phyloP scores from a whole-genome alignment of 2,797 vertebrate genomes.

The Vespertilio murinus region DNA sequence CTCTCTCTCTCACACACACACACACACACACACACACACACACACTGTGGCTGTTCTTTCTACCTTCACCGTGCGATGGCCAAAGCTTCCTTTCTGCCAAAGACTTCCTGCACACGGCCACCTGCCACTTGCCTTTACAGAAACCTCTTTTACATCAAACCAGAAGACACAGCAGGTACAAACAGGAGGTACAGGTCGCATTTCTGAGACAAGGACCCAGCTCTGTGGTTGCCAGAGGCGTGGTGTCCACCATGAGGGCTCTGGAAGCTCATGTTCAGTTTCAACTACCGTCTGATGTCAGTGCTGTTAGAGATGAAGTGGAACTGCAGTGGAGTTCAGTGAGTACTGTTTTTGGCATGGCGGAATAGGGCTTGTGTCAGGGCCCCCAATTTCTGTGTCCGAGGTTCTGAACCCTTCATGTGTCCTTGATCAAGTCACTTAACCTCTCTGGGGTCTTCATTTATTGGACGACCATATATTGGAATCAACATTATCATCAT shows the following conservation, averaged over 20 bases:
- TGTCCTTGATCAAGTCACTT: background rate
- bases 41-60: background rate
- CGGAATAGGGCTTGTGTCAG: background rate
- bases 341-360: background rate
- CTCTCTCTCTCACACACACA: too few relatives aligned
- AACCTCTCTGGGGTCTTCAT: background rate
- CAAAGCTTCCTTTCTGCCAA: constrained; percentile 36
- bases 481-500: background rate
- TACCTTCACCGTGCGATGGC: background rate
- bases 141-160: constrained; percentile 45
- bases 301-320: background rate
- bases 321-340: background rate
- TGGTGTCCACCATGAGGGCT: background rate
- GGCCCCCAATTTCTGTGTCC: background rate
- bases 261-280: constrained; percentile 16
- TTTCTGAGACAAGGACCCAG: constrained; percentile 43
- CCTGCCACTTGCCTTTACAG: constrained; percentile 49
- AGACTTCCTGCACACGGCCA: constrained; percentile 6
- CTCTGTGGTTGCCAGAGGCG: constrained; percentile 10
- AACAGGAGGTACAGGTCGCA: constrained; percentile 2
- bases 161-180: constrained; percentile 19
- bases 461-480: constrained; percentile 14
- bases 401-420: background rate
- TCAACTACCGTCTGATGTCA: constrained; percentile 15
- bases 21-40: background rate